Evolutionary conservation across 2,888 invertebrate species (phyloP).

Genomic region (Caenorhabditis japonica): DNA sequence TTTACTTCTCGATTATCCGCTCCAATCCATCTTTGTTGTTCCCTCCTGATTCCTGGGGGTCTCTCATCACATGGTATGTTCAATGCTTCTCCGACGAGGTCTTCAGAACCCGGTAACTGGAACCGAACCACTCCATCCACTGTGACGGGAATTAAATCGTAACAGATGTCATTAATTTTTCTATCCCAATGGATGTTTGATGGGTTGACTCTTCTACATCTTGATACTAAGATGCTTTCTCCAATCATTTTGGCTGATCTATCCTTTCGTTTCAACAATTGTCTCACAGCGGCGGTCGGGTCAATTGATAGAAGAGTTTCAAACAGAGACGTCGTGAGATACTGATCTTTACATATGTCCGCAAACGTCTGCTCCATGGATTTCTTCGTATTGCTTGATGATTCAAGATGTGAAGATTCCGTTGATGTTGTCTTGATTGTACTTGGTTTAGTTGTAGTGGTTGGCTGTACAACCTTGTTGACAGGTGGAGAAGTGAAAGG

Average conservation of each 20-base stretch:
- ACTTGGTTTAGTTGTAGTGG: too few species aligned
- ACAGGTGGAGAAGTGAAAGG: too few species aligned
- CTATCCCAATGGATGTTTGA: conserved; percentile 1
- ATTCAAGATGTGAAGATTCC: too few species aligned
- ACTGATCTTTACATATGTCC: too few species aligned
- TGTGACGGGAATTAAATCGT: not conserved
- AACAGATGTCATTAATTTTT: conserved; percentile 5
- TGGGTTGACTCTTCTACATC: not conserved
- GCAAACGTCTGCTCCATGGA: too few species aligned
- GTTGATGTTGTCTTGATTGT: too few species aligned
- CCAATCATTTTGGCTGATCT: not conserved
- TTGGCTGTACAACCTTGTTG: too few species aligned
- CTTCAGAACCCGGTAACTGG: not conserved
- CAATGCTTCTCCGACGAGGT: not conserved
- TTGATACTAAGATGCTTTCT: not conserved
- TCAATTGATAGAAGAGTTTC: not conserved
- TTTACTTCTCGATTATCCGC: too few species aligned
- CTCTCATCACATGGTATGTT: not conserved
- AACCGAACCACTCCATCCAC: not conserved
- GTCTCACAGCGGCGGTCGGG: conserved; percentile 4
- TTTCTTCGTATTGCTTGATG: too few species aligned
- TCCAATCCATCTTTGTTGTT: not conserved
- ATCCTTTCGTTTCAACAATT: not conserved
- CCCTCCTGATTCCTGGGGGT: not conserved
- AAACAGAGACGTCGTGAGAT: not conserved